A percentile compares a stretch with the other conserved stretches of the same genome.
phyloP scores from a whole-genome alignment of 2,888 invertebrate genomes.

The Polydesmus complanatus region DNA sequence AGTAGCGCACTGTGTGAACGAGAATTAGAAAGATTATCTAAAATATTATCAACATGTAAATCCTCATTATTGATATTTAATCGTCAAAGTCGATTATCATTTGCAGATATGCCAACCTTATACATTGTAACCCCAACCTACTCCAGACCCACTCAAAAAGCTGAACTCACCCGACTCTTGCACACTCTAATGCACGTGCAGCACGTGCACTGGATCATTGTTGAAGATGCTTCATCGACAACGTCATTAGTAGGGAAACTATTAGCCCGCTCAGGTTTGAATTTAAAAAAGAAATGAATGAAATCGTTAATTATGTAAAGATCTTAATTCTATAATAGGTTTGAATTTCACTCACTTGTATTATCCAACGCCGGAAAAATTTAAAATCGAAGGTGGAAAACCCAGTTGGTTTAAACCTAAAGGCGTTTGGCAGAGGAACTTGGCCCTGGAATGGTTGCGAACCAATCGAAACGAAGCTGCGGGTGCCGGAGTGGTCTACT shows the following conservation, averaged over 20 bases:
- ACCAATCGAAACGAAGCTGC: constrained; percentile 43
- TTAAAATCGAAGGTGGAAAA: constrained; percentile 51
- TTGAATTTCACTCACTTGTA: constrained; percentile 50
- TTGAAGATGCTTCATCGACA: constrained; percentile 66
- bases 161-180: constrained; percentile 75
- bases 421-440: constrained; percentile 81
- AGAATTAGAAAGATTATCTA: too few species aligned
- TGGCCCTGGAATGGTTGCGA: constrained; percentile 67
- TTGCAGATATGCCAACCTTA: constrained; percentile 48
- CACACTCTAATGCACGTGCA: constrained; percentile 74
- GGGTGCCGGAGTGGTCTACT: constrained; percentile 65
- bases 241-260: constrained; percentile 57
- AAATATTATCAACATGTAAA: too few species aligned
- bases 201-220: constrained; percentile 81
- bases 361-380: constrained; percentile 52
- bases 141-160: constrained; percentile 73
- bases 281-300: too few species aligned
- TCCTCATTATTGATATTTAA: too few species aligned
- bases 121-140: constrained; percentile 90
- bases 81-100: too few species aligned
- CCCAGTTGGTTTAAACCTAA: constrained; percentile 65
- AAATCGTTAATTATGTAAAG: too few species aligned
- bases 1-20: neutral
- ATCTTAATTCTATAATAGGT: too few species aligned
- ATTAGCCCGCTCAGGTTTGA: constrained; percentile 50